Percentiles rank a stretch among this genome's conserved stretches.
Conservation (phyloP, 2,888 invertebrate species). For the Iphiclides podalirius region DNA sequence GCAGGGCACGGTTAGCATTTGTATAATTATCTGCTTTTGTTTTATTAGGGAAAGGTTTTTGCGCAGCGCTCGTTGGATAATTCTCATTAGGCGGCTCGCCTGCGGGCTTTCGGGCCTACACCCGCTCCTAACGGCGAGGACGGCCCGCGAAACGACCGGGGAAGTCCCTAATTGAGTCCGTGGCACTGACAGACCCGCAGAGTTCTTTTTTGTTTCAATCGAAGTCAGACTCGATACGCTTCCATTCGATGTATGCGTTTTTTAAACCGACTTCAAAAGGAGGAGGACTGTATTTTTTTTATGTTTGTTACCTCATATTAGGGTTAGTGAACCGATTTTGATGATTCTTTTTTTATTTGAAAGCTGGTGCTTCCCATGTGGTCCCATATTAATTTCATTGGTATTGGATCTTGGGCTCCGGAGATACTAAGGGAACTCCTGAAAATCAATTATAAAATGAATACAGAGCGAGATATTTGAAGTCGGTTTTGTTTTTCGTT, state of each 20-base stretch:
- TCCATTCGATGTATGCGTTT: neutral
- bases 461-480: no score
- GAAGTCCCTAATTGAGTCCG: conserved; percentile 15
- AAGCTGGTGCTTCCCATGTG: no score
- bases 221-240: neutral
- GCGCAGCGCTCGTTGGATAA: conserved; percentile 16
- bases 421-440: no score
- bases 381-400: no score
- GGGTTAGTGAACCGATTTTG: no score
- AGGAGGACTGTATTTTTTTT: no score
- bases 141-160: conserved; percentile 10
- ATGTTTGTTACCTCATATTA: no score
- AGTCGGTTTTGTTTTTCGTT: no score
- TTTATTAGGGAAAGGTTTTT: conserved; percentile 19
- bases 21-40: conserved; percentile 24
- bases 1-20: conserved; percentile 16
- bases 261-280: no score
- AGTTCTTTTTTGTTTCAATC: neutral
- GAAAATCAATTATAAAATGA: no score
- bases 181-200: neutral
- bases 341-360: no score
- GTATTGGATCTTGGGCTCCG: no score
- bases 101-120: conserved; percentile 7
- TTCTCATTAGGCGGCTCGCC: conserved; percentile 24
- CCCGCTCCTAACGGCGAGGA: conserved; percentile 3